These are phyloP conservation scores for Poeciliopsis retropinna DNA, from an alignment of 2,113 vertebrate species.

Conservation along the genomic window DNA sequence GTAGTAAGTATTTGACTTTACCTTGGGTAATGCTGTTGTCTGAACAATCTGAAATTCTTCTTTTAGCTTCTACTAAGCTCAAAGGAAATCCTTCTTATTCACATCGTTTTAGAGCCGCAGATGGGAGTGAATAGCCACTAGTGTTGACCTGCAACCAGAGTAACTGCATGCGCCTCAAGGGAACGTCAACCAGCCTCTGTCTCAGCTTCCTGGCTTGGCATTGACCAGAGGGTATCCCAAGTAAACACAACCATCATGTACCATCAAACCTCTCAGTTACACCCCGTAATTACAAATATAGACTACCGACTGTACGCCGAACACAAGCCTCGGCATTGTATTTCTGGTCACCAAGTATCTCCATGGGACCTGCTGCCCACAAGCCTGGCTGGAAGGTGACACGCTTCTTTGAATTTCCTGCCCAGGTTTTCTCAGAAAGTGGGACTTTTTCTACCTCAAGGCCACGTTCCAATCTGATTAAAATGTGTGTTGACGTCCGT, in stretches of 20 bases:
- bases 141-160: slow-evolving; percentile 16
- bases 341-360: slow-evolving; percentile 6
- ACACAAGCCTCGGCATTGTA: slow-evolving; percentile 34
- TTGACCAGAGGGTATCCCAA: slow-evolving; percentile 28
- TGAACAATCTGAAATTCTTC: not conserved
- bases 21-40: not conserved
- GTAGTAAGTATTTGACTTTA: slow-evolving; percentile 25
- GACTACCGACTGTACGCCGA: slow-evolving; percentile 26
- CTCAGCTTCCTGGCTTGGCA: slow-evolving; percentile 34
- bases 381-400: not conserved
- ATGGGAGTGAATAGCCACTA: slow-evolving; percentile 33
- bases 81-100: slow-evolving; percentile 4
- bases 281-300: slow-evolving; percentile 59
- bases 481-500: not conserved
- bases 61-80: not conserved
- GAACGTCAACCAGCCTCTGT: slow-evolving; percentile 47
- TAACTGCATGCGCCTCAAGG: slow-evolving; percentile 41
- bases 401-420: slow-evolving; percentile 12
- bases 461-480: not conserved
- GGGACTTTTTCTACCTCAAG: not conserved
- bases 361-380: not conserved
- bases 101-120: slow-evolving; percentile 3
- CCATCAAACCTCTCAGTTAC: slow-evolving; percentile 49
- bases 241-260: slow-evolving; percentile 40
- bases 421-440: slow-evolving; percentile 17